A percentile compares a stretch with the other conserved stretches of the same genome.
Evolutionary conservation across 2,113 vertebrate genomes (phyloP).

Genomic region (Numida meleagris): DNA sequence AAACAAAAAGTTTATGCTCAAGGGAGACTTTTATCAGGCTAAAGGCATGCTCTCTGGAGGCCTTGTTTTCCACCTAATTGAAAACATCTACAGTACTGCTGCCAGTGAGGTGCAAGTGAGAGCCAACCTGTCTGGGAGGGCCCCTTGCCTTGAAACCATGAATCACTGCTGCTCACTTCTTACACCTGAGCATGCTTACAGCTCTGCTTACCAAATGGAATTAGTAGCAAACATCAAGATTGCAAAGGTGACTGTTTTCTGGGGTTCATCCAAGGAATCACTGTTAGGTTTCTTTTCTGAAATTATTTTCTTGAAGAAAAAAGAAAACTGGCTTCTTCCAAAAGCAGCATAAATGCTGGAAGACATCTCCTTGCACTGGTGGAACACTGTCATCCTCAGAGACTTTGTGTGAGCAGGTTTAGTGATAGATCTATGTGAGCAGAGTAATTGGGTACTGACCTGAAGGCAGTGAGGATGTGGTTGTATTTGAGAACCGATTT

Average conservation of each 20-base stretch:
- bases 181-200: neutral
- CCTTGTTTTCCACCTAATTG: slow-evolving; percentile 65
- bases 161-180: neutral
- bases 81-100: slow-evolving; percentile 59
- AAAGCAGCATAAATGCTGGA: neutral
- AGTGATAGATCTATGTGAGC: neutral
- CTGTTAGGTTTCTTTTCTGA: neutral
- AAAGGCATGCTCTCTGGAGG: slow-evolving; percentile 59
- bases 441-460: neutral
- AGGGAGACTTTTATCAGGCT: slow-evolving; percentile 61
- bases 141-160: neutral
- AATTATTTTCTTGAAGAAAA: neutral
- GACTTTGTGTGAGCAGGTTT: neutral
- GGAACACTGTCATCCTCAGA: neutral
- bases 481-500: neutral
- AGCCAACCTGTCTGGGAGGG: neutral
- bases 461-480: neutral
- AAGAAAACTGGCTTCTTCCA: neutral
- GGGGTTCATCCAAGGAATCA: slow-evolving; percentile 42
- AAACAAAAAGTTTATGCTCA: slow-evolving; percentile 15
- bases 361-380: neutral
- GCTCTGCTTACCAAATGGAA: slow-evolving; percentile 54
- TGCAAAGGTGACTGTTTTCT: slow-evolving; percentile 5
- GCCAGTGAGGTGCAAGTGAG: neutral
- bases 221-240: slow-evolving; percentile 50